A percentile compares a stretch with the other conserved stretches of the same genome.
Evolutionary conservation across 2,888 invertebrate species (phyloP).

Genomic region (Tenthredo amoena): DNA sequence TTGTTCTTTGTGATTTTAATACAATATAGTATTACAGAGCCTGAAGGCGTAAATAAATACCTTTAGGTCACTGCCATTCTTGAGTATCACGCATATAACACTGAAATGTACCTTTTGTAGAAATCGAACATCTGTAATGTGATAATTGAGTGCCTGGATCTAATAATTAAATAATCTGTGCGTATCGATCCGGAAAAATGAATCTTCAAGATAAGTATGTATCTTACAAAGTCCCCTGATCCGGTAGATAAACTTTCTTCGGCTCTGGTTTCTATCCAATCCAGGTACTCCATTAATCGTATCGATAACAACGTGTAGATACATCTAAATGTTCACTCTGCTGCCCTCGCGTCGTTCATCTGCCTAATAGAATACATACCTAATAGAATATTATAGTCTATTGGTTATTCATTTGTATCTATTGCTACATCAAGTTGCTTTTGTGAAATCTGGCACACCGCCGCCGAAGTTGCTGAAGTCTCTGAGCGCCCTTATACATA

Average conservation of each 20-base stretch:
- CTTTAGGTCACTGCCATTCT: not conserved
- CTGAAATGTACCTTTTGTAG: not conserved
- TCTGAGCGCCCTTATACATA: not conserved
- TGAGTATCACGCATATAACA: not conserved
- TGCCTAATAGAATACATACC: not conserved
- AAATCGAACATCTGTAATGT: not conserved
- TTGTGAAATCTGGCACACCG: not conserved
- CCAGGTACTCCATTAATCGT: not conserved
- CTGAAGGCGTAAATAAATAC: slow-evolving; percentile 7
- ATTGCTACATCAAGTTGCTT: not conserved
- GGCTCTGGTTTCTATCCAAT: not conserved
- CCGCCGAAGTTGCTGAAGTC: not conserved
- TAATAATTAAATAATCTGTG: not conserved
- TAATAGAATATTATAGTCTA: not conserved
- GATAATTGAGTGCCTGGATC: not conserved
- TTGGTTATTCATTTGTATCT: not conserved
- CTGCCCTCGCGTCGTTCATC: not conserved
- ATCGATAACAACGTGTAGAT: not conserved
- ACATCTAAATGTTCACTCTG: not conserved
- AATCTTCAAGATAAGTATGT: not conserved
- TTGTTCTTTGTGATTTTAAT: not conserved
- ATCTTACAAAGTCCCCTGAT: not conserved
- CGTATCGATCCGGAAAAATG: not conserved
- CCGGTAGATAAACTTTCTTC: not conserved
- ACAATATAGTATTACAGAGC: not conserved